phyloP scores from a whole-genome alignment of 2,888 invertebrate species.

The Baronia brevicornis region DNA sequence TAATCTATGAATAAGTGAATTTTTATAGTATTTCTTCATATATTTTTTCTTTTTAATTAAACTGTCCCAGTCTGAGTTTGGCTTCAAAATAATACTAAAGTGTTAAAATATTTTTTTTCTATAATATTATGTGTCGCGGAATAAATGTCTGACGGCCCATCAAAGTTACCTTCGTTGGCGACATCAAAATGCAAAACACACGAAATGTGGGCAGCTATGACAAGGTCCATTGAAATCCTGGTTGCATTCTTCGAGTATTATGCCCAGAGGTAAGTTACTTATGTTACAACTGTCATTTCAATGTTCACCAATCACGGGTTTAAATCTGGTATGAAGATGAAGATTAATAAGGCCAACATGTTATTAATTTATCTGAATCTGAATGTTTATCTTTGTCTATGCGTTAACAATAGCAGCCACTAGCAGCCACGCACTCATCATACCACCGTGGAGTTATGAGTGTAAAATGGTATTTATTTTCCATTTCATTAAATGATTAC shows the following conservation, averaged over 20 bases:
- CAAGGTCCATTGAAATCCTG: slow-evolving; percentile 86
- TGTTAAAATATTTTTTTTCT: not conserved
- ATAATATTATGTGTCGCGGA: slow-evolving; percentile 21
- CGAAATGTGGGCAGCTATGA: slow-evolving; percentile 88
- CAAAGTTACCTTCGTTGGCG: slow-evolving; percentile 40
- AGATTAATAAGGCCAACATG: too few relatives aligned
- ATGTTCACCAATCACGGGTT: not conserved
- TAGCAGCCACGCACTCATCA: too few relatives aligned
- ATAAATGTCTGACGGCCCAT: slow-evolving; percentile 62
- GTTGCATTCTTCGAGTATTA: slow-evolving; percentile 90
- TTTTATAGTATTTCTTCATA: not conserved
- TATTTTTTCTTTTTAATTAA: not conserved
- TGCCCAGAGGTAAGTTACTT: slow-evolving; percentile 79
- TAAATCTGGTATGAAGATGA: too few relatives aligned
- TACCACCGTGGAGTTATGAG: too few relatives aligned
- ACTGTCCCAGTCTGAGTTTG: not conserved
- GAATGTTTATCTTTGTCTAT: too few relatives aligned
- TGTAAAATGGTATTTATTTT: too few relatives aligned
- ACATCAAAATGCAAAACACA: slow-evolving; percentile 70
- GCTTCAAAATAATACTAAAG: not conserved
- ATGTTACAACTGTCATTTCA: not conserved
- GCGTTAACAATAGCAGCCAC: too few relatives aligned
- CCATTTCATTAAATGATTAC: too few relatives aligned
- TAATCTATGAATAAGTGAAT: not conserved
- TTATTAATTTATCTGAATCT: too few relatives aligned